A percentile compares a stretch with the other conserved stretches of the same genome.
phyloP scores from a whole-genome alignment of 2,888 invertebrate species.

The Thumatha senex region DNA sequence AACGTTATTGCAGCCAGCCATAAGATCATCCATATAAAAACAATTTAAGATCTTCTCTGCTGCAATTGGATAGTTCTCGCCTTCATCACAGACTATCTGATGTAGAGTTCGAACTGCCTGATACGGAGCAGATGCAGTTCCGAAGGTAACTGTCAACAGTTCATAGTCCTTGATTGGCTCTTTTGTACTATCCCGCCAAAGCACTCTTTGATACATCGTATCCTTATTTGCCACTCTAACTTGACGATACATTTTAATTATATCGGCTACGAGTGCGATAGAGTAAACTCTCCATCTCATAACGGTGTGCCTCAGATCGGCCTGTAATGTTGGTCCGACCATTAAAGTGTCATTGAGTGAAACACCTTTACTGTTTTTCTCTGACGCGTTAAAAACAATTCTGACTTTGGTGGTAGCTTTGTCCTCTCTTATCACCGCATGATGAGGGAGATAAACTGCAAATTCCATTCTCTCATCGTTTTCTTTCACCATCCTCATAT shows the following conservation, averaged over 20 bases:
- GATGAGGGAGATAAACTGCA: neutral
- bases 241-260: neutral
- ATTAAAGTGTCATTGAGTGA: neutral
- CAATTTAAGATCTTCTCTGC: conserved; percentile 19
- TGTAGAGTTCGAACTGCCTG: conserved; percentile 36
- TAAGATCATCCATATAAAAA: conserved; percentile 9
- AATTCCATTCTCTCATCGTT: neutral
- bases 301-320: neutral
- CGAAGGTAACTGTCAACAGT: conserved; percentile 32
- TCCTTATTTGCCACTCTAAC: neutral
- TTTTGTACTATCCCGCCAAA: neutral
- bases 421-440: neutral
- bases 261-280: neutral
- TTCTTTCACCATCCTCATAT: neutral
- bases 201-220: neutral
- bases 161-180: neutral
- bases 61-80: conserved; percentile 24
- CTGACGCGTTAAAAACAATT: neutral
- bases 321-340: neutral
- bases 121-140: conserved; percentile 39
- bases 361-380: neutral
- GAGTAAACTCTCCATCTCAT: neutral
- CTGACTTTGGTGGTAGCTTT: conserved; percentile 1
- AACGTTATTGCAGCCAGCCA: neutral
- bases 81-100: conserved; percentile 35